Evolutionary conservation across 1,140 invertebrate species (phyloP).

Genomic region (Drosophila kurseongensis): DNA sequence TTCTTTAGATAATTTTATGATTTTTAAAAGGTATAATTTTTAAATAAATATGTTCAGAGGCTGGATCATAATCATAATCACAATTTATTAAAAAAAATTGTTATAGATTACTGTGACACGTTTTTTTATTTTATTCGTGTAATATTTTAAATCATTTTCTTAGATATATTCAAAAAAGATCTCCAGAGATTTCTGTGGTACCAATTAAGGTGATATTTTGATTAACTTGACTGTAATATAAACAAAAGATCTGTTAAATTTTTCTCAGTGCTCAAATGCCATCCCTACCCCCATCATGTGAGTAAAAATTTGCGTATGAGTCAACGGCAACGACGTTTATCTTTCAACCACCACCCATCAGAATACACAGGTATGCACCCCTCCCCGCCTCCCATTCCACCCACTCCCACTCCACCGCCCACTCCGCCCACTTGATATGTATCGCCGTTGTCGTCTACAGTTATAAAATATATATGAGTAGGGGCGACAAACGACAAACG

Average conservation of each 20-base stretch:
- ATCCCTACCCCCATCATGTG: conserved; percentile 42
- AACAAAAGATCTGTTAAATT: background rate
- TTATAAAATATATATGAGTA: conserved; percentile 80
- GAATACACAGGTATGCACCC: conserved; percentile 53
- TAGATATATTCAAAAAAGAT: background rate
- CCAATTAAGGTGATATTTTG: too few species aligned
- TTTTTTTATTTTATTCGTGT: too few species aligned
- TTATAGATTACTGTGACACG: too few species aligned
- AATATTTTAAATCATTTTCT: too few species aligned
- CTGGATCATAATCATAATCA: too few species aligned
- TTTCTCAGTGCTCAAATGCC: background rate
- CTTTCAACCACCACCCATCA: conserved; percentile 69
- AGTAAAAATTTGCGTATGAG: conserved; percentile 82
- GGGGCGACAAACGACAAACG: conserved; percentile 65
- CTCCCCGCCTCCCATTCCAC: background rate
- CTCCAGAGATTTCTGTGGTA: too few species aligned
- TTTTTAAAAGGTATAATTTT: too few species aligned
- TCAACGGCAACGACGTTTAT: conserved; percentile 71
- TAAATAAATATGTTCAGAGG: too few species aligned
- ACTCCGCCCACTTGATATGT: conserved; percentile 56
- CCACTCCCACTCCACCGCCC: background rate
- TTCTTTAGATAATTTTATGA: too few species aligned
- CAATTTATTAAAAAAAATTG: too few species aligned
- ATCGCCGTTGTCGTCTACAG: conserved; percentile 63
- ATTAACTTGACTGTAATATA: background rate